Evolutionary conservation across 2,113 vertebrate species (phyloP), one percentile per base, ranked within the genome.

Genomic region (Neogobius melanostomus): DNA sequence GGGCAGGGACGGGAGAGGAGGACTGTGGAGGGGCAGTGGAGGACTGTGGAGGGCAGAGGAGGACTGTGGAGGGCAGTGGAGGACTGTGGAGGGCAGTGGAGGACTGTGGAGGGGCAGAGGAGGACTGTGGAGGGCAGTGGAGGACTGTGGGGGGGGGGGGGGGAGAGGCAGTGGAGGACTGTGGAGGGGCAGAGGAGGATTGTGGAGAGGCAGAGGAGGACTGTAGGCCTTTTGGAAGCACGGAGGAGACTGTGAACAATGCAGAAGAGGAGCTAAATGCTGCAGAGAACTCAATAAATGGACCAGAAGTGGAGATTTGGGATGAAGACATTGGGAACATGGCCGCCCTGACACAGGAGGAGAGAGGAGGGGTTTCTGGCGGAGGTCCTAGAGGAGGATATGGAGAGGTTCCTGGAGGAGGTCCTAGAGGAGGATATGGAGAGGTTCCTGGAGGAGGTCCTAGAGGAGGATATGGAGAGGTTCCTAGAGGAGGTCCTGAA

Each of bases 321-420:
- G 79, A 87, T 4, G 69, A 88, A 74, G 53, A 28, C 53, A n/a
- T 21, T 21, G 11, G 49, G 49, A 14, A 36, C 28, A 36, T 36
- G 28, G 28, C 28, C 28, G 28, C 28, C 28, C 28, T 36, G 28
- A 36, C 3, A 36, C 28, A 3, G 28, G 28, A 36, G 3, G 28
- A 36, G 28, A 36, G 3, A 36, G 28, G 28, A 36, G 28, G 28
- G 28, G 28, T 36, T 5, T 5, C 28, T 36, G 28, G 28, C 3
- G 28, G 28, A 36, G 4, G 3, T 36, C 4, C 28, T 36, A 36
- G 28, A 36, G 28, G 28, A 36, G 28, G 28, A 36, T 36, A 5
- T 36, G 28, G 0, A 36, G 61, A 79, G 4, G 7, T 15, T 11
- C 3, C 10, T 17, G 11, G 16, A 56, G 45, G 53, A 50, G 7